Percentiles rank a stretch among this genome's conserved stretches.
Conservation (phyloP, 2,888 invertebrate genomes). For the Pristionchus entomophagus region DNA sequence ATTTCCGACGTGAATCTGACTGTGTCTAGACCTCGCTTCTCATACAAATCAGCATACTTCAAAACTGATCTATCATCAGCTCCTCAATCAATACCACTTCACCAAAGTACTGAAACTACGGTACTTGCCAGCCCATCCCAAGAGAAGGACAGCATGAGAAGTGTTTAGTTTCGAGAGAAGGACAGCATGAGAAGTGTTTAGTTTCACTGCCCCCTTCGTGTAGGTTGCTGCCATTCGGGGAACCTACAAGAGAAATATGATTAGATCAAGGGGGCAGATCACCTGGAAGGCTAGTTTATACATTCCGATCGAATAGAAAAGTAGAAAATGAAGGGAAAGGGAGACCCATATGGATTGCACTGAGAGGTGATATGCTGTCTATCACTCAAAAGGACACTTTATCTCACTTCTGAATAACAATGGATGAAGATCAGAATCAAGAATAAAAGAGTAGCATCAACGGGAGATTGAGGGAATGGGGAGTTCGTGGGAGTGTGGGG, state of each 20-base stretch:
- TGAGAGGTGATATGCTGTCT: not conserved
- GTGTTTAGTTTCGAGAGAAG: constrained; percentile 4
- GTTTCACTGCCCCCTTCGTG: too few relatives aligned
- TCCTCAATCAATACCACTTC: constrained; percentile 39
- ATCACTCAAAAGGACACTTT: constrained; percentile 8
- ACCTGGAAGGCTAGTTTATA: not conserved
- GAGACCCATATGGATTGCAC: not conserved
- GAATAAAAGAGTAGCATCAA: not conserved
- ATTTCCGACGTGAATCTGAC: constrained; percentile 15
- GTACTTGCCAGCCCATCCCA: constrained; percentile 21
- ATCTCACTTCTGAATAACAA: constrained; percentile 14
- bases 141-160: constrained; percentile 16
- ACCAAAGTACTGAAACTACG: not conserved
- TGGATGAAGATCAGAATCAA: too few relatives aligned
- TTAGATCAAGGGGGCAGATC: not conserved
- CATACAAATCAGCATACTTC: constrained; percentile 62
- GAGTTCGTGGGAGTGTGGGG: not conserved
- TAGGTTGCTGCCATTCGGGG: constrained; percentile 6
- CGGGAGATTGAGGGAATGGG: not conserved
- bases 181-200: not conserved
- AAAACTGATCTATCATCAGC: constrained; percentile 58
- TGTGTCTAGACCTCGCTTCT: constrained; percentile 54
- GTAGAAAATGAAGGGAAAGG: not conserved
- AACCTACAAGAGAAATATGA: not conserved
- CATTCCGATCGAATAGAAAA: not conserved